Evolutionary conservation across 53 echinoderm and acorn worm genomes (phyloP).

Genomic region (Patiria pectinifera): DNA sequence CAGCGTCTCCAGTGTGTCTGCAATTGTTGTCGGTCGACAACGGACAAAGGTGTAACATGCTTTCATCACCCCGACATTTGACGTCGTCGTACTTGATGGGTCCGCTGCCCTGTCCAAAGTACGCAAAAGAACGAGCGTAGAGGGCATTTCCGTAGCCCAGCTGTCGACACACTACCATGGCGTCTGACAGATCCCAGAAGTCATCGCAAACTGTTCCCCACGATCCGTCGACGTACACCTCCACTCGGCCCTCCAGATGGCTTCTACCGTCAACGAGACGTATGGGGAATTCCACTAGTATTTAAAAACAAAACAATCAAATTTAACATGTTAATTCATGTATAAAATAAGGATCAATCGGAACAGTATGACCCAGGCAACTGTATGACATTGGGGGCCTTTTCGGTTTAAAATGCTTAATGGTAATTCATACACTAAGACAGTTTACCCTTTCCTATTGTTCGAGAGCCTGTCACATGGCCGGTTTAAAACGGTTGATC

Average conservation of each 20-base stretch:
- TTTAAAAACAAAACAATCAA: neutral
- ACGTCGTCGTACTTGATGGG: conserved; percentile 48
- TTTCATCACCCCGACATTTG: conserved; percentile 50
- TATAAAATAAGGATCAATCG: no score
- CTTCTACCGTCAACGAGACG: conserved; percentile 44
- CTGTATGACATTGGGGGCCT: no score
- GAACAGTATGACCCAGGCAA: no score
- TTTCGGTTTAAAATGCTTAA: no score
- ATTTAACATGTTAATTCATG: no score
- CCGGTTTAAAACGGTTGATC: no score
- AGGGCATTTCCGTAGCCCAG: conserved; percentile 1
- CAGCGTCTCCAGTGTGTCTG: conserved; percentile 5
- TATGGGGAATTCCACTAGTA: neutral
- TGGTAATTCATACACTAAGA: no score
- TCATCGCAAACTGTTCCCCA: conserved; percentile 47
- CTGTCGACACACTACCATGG: conserved; percentile 38
- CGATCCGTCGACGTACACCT: neutral
- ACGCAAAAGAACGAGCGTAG: neutral
- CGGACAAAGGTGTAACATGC: conserved; percentile 18
- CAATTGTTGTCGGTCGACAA: neutral
- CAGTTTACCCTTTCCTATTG: no score
- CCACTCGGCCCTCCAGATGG: conserved; percentile 28
- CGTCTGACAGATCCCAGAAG: neutral
- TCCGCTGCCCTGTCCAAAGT: conserved; percentile 50
- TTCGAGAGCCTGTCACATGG: no score